Percentiles rank a stretch among this genome's conserved stretches.
These are phyloP conservation scores for Lithosia quadra DNA, from an alignment of 2,888 invertebrate genomes.

Conservation along the genomic window DNA sequence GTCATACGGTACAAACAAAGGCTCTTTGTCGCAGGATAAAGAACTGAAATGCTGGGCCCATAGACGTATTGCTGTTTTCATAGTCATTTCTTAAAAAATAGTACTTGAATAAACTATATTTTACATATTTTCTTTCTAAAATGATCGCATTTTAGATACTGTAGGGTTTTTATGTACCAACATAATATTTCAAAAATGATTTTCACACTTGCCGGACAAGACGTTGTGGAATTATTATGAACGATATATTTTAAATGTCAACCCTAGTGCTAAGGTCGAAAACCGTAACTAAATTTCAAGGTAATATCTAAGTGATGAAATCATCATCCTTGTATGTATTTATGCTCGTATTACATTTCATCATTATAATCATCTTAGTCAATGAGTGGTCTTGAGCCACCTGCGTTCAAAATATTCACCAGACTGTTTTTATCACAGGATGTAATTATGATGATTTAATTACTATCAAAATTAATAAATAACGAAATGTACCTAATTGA, in stretches of 20 bases:
- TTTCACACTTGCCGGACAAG: no score
- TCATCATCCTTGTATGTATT: neutral
- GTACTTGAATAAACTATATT: no score
- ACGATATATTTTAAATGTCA: neutral
- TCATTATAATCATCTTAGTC: neutral
- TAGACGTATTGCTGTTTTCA: no score
- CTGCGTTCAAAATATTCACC: neutral
- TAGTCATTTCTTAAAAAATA: no score
- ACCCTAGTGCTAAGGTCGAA: neutral
- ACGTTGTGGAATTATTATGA: no score
- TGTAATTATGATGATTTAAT: neutral
- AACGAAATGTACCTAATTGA: neutral
- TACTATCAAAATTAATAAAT: neutral
- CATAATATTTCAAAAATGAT: no score
- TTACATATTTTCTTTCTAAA: no score
- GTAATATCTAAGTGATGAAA: neutral
- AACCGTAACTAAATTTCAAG: neutral
- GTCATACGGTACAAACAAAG: no score
- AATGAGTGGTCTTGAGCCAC: slow-evolving; percentile 1
- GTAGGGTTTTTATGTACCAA: no score
- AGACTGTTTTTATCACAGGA: slow-evolving; percentile 2
- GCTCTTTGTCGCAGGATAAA: no score
- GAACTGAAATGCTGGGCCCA: no score
- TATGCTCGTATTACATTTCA: neutral
- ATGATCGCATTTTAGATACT: no score